Evolutionary conservation across 2,113 vertebrate genomes (phyloP).

Genomic region (Chaetops frenatus): DNA sequence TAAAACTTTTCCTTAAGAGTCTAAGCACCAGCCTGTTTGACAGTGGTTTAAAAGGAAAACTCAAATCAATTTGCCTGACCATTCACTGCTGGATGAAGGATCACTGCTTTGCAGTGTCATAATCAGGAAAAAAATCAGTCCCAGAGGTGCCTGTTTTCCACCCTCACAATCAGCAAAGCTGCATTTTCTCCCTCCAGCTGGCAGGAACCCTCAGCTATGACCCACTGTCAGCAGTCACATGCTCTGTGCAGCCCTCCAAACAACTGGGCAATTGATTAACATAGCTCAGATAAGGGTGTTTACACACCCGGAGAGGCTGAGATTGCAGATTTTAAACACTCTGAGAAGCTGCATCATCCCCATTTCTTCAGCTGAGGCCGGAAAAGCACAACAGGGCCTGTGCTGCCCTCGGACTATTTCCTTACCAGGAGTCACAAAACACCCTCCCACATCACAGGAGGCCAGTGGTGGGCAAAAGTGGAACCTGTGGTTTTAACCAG

Average conservation of each 20-base stretch:
- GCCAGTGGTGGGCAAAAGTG: fast-evolving
- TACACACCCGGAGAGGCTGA: background rate
- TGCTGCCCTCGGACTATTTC: fast-evolving
- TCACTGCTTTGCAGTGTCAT: background rate
- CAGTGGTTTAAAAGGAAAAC: background rate
- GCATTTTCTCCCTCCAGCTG: background rate
- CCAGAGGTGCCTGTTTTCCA: background rate
- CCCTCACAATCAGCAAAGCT: background rate
- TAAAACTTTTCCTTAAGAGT: background rate
- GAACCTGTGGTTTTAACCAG: background rate
- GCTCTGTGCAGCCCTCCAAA: background rate
- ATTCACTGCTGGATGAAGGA: background rate
- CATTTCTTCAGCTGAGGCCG: fast-evolving
- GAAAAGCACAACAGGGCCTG: background rate
- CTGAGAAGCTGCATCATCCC: background rate
- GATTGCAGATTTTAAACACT: background rate
- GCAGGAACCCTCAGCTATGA: background rate
- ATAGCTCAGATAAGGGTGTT: constrained; percentile 25
- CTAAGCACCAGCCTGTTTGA: background rate
- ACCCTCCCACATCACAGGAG: background rate
- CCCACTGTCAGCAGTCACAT: constrained; percentile 40
- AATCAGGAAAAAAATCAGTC: background rate
- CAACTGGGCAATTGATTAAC: constrained; percentile 31
- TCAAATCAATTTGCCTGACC: background rate
- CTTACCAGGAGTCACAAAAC: background rate